Evolutionary conservation across 2,797 vertebrate species (phyloP), one percentile per base, ranked within the genome.

Genomic region (Heterohyrax brucei): DNA sequence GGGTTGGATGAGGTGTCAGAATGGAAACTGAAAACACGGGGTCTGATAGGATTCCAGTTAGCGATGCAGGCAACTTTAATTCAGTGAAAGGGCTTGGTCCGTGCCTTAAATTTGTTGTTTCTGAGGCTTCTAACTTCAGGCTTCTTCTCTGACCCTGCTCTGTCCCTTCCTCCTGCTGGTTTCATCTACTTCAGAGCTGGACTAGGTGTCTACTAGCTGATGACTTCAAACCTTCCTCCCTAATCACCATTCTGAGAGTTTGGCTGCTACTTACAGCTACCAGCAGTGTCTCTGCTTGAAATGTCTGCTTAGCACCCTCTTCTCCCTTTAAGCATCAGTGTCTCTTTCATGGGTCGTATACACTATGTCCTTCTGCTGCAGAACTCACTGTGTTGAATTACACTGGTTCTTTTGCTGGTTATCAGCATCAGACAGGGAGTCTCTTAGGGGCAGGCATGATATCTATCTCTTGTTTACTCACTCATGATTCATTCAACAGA

Each of bases 261-360:
- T 53, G 64, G 3, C 16, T 87, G 48, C 30, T 61, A 14, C 9
- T 30, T 19, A 22, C 22, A 82, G 64, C 22, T 39, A 26, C 39
- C 5, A 12, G 3, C 14, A 56, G 39, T 62, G 33, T 46, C 53
- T 72, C 12, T 18, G 8, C 26, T 77, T 93, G 53, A 39, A 73
- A 77, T 30, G 73, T 86, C 44, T 62, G 70, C 85, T 39, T 2
- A 1, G 21, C 80, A 10, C 14, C 10, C 70, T 39, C 39, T 39
- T 3, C 39, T 39, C 21, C 61, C 2, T 6, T 61, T 30, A 48
- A 44, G 33, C 10, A 19, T n/a, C 44, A 10, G 0, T 7, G 2
- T 4, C 26, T 61, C 50, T 1, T 7, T 24, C 3, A 44, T 44
- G 24, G 59, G 7, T 12, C 33, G 28, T 48, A 1, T 10, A 6